A percentile compares a stretch with the other conserved stretches of the same genome.
These are phyloP conservation scores for Phenacoccus solenopsis DNA, from an alignment of 1,140 invertebrate species.

Conservation along the genomic window DNA sequence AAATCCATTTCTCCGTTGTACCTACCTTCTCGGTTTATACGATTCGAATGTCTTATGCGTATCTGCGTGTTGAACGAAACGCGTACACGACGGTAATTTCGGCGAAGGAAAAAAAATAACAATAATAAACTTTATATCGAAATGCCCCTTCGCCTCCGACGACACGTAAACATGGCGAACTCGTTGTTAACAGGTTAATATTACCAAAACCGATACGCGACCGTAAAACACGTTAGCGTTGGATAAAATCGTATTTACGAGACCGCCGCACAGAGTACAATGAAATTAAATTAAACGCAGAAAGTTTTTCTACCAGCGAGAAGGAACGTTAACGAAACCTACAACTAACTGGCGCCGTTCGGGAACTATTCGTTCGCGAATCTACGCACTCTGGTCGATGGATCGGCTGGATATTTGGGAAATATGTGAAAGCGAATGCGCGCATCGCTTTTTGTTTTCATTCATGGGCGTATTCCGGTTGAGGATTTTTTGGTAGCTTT, in stretches of 20 bases:
- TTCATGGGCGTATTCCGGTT: conserved; percentile 12
- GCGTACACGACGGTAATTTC: background rate
- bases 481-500: background rate
- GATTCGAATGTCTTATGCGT: background rate
- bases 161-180: conserved; percentile 11
- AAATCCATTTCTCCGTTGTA: background rate
- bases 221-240: background rate
- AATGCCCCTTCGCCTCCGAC: conserved; percentile 7
- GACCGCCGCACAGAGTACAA: background rate
- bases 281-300: background rate
- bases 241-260: background rate
- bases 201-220: background rate
- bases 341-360: background rate
- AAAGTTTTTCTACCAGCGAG: background rate
- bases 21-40: background rate
- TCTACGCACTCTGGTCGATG: too few relatives aligned
- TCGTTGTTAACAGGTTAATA: background rate
- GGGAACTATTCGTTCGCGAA: background rate
- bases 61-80: background rate
- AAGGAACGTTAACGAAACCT: too few relatives aligned
- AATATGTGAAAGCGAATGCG: too few relatives aligned
- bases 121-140: background rate
- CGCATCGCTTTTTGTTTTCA: background rate
- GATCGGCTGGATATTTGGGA: too few relatives aligned
- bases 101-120: background rate